Evolutionary conservation across 2,888 invertebrate genomes (phyloP).

Genomic region (Drosophila gaucha): DNA sequence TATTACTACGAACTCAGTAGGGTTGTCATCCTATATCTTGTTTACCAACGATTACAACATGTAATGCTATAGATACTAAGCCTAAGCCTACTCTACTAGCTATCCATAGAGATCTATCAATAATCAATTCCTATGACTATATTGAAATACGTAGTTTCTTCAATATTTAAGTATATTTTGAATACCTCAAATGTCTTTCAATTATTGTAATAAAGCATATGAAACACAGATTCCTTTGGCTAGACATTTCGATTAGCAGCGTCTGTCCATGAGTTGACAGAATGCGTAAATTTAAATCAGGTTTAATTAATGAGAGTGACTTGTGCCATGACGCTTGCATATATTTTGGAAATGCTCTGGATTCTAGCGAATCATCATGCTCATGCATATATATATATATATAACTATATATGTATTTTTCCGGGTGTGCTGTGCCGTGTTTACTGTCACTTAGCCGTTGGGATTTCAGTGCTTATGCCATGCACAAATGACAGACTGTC

Average conservation of each 20-base stretch:
- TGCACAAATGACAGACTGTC: constrained; percentile 62
- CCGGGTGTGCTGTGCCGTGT: constrained; percentile 24
- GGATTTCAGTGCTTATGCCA: constrained; percentile 20
- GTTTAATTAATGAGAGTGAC: constrained; percentile 58
- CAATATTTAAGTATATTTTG: too few relatives aligned
- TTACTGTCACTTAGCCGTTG: constrained; percentile 59
- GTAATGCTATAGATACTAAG: too few relatives aligned
- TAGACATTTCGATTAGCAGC: constrained; percentile 15
- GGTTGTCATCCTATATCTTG: too few relatives aligned
- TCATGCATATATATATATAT: background rate
- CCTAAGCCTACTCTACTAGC: too few relatives aligned
- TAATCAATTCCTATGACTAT: too few relatives aligned
- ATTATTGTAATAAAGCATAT: too few relatives aligned
- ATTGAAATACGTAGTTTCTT: too few relatives aligned
- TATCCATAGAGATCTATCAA: too few relatives aligned
- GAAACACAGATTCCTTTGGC: background rate
- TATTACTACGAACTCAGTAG: too few relatives aligned
- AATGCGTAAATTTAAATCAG: constrained; percentile 44
- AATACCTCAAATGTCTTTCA: too few relatives aligned
- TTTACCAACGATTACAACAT: too few relatives aligned
- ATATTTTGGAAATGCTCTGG: constrained; percentile 34
- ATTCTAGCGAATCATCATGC: constrained; percentile 49
- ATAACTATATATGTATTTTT: constrained; percentile 4
- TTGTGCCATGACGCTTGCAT: constrained; percentile 39
- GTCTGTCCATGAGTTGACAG: constrained; percentile 48